Base-by-base conservation (phyloP, 2,113 vertebrate species). In the Cochlearius cochlearius region DNA sequence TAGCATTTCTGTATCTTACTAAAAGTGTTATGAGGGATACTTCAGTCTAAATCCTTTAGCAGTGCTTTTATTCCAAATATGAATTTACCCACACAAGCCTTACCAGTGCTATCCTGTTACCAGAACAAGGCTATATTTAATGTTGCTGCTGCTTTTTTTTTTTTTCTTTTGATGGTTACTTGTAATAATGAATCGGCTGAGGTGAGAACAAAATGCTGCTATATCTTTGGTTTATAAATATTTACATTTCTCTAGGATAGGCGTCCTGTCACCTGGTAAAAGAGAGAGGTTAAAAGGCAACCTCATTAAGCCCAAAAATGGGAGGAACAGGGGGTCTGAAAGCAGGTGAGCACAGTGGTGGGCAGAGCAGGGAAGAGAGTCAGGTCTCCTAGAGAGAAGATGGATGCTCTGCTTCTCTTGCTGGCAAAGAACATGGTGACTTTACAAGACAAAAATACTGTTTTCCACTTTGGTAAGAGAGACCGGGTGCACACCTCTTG, bases 341-440 rank as follows among this genome's bases (percentile, higher is more conserved):
- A 64, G 43, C 32, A 73, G 45, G 27, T 39, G 32, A 36, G 23
- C 29, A 20, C 0, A 0, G 47, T n/a, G 13, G 10, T 12, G 47
- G 66, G 17, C 74, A 78, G 32, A 79, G n/a, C 58, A 76, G 43
- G 71, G 41, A 22, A 29, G 12, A 29, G 67, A 38, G 23, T 49
- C 60, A 50, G 32, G 14, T 79, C 10, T 91, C 43, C 15, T 32
- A 29, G 50, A 36, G 45, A 63, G 26, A 64, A 73, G 27, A 10
- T 27, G 63, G 18, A 8, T 72, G 39, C 18, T 76, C 21, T 64
- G 49, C 68, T 92, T 49, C n/a, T 88, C 21, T 15, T 43, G 25
- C 21, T 60, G 36, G 39, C 41, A 66, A 78, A 62, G 23, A 64
- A 62, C 14, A 52, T 0, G 0, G 16, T 19, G 53, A 66, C 77